A percentile compares a stretch with the other conserved stretches of the same genome.
Conservation (phyloP, 2,888 invertebrate genomes). For the Cheilosia soror region DNA sequence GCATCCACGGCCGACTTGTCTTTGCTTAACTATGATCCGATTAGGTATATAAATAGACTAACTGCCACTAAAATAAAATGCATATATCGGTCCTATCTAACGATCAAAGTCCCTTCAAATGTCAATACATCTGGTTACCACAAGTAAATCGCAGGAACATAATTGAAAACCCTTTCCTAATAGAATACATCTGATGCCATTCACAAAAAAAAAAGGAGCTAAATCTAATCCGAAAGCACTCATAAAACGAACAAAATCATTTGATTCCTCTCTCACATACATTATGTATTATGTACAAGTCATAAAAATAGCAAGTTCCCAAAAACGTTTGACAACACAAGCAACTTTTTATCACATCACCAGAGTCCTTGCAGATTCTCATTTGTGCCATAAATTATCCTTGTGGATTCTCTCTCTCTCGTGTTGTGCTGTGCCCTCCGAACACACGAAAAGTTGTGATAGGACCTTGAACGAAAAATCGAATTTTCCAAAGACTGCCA, state of each 20-base stretch:
- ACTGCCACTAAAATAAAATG: too few relatives aligned
- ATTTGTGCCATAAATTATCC: constrained; percentile 47
- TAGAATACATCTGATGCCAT: neutral
- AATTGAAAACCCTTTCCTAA: neutral
- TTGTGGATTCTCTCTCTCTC: constrained; percentile 10
- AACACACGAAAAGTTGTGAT: constrained; percentile 59
- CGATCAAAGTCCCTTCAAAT: too few relatives aligned
- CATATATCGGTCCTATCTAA: too few relatives aligned
- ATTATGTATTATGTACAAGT: constrained; percentile 9
- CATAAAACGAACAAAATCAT: constrained; percentile 15
- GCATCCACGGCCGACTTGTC: too few relatives aligned
- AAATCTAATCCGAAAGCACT: constrained; percentile 11
- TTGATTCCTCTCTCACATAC: neutral
- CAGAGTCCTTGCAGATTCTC: constrained; percentile 60
- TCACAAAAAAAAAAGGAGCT: constrained; percentile 3
- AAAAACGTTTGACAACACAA: constrained; percentile 39
- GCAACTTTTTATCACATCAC: constrained; percentile 59
- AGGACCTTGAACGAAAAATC: constrained; percentile 73
- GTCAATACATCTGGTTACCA: too few relatives aligned
- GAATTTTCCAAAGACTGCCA: constrained; percentile 65
- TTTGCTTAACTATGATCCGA: too few relatives aligned
- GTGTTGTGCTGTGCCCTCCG: constrained; percentile 3
- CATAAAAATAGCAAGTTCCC: constrained; percentile 52
- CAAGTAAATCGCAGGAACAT: neutral
- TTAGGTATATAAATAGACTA: too few relatives aligned